Evolutionary conservation across 2,888 invertebrate species (phyloP), one percentile per base, ranked within the genome.

Genomic region (Muscina levida): DNA sequence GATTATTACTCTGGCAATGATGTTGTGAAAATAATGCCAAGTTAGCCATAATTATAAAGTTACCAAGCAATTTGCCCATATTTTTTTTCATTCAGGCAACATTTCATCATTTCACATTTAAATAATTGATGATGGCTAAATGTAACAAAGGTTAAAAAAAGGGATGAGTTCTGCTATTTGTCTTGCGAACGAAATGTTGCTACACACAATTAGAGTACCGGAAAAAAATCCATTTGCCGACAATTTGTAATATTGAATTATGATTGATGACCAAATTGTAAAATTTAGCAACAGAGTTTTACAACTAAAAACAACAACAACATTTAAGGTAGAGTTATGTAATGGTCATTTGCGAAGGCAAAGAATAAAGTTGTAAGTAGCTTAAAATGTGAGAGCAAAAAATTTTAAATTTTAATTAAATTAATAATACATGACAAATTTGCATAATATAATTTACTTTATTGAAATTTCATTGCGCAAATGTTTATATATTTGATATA

Each of bases 81-180:
- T 57, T 26, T 42, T 62, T 62, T 62, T 19, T 22, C 11, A 22
- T 39, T 39, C n/a, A 8, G 1, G 11, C 39, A 39, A 59, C 62
- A 62, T 62, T 62, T 62, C 31, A 31, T 37, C 57, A 74, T 79
- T 79, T 72, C 56, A 72, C 67, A 79, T 79, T 79, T 79, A 72
- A 79, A 76, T 79, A 79, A 79, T 79, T 79, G 75, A 79, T 76
- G 79, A 72, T 67, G 57, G 53, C 37, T 51, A 42, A 72, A 42
- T 62, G 46, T 39, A 57, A 26, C 48, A 46, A 72, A 46, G 13
- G 46, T 22, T 53, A 48, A 11, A 51, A 1, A 31, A 1, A 31
- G 39, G 19, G 22, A 3, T 19, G 51, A 22, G 51, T 17, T 46
- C n/a, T 46, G 15, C 15, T 2, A 10, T 10, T n/a, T 42, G 42